Base-by-base conservation (phyloP, 2,113 vertebrate species). In the Sinocyclocheilus grahami region DNA sequence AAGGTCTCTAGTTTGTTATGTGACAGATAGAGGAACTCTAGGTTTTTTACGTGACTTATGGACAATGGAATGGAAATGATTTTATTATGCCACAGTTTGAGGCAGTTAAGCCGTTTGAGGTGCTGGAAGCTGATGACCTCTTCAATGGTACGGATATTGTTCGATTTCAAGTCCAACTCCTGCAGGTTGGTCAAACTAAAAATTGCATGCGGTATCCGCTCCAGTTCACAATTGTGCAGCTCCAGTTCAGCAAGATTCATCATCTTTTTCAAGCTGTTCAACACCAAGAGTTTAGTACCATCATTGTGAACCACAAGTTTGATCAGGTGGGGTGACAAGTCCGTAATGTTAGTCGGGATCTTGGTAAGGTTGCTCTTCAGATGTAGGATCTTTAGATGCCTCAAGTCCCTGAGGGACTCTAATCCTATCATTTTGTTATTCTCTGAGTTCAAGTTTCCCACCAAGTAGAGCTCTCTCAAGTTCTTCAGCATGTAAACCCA, bases 381-480 rank as follows among this genome's bases (percentile, higher is more conserved):
- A 0, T 99, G 96, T 81, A 99, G 94, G 87, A 96, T 93, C 91
- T 99, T 99, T 77, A 99, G 94, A 91, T 99, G 97, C 87, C 97
- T 95, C 86, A 99, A 90, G 87, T 99, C 98, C 90, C 98, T 93
- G 82, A 99, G 95, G 87, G 98, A 99, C 84, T 99, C 98, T 0
- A 99, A 96, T 87, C 97, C 97, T 58, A 99, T 99, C 97, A 99
- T 97, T 92, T 99, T 99, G 93, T 99, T 99, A 89, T 99, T 99
- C 93, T 99, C 98, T 1, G 98, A 98, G 95, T 99, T 99, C 92
- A 99, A 94, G 83, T 99, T 99, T 86, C 98, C 98, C 85, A 99
- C 93, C 87, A 99, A 91, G 91, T 99, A 99, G 76, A 99, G 90
- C 90, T 99, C 98, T 48, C 95, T 95, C 71, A 99, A 94, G 89